Percentiles rank a stretch among this genome's conserved stretches.
phyloP scores from a whole-genome alignment of 2,797 vertebrate genomes.

The Potorous gilbertii region DNA sequence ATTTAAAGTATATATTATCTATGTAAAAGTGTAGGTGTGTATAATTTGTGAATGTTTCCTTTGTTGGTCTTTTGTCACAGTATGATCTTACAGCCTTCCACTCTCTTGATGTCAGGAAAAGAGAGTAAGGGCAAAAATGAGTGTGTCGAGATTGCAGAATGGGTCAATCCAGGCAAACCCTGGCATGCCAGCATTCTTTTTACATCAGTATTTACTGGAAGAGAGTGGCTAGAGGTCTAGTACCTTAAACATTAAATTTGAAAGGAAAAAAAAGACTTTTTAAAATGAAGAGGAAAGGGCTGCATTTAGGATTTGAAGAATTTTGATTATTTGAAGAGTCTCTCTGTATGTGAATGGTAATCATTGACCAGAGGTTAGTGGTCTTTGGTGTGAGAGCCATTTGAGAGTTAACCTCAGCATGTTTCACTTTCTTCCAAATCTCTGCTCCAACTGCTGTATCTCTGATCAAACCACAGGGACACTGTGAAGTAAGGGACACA shows the following conservation, averaged over 20 bases:
- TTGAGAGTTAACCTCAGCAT: neutral
- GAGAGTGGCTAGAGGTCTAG: neutral
- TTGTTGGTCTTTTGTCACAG: neutral
- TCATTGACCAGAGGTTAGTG: neutral
- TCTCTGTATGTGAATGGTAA: neutral
- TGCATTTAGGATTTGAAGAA: neutral
- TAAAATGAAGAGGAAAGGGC: slow-evolving; percentile 30
- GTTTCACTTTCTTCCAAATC: neutral
- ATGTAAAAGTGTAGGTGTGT: neutral
- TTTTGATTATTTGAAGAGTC: neutral
- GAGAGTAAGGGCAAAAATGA: slow-evolving; percentile 24
- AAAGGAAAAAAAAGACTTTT: slow-evolving; percentile 42
- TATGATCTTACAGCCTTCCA: slow-evolving; percentile 19
- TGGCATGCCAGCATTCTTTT: neutral
- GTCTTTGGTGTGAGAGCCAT: neutral
- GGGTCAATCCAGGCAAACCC: neutral
- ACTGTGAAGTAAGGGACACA: neutral
- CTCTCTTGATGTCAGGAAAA: neutral
- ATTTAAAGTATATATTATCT: neutral
- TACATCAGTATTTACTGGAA: neutral
- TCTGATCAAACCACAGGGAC: neutral
- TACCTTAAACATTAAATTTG: slow-evolving; percentile 5
- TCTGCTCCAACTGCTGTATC: neutral
- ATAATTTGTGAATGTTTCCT: neutral
- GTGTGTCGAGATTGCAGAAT: slow-evolving; percentile 40